Conservation (phyloP, 2,113 vertebrate species). For the Thamnophis sirtalis region DNA sequence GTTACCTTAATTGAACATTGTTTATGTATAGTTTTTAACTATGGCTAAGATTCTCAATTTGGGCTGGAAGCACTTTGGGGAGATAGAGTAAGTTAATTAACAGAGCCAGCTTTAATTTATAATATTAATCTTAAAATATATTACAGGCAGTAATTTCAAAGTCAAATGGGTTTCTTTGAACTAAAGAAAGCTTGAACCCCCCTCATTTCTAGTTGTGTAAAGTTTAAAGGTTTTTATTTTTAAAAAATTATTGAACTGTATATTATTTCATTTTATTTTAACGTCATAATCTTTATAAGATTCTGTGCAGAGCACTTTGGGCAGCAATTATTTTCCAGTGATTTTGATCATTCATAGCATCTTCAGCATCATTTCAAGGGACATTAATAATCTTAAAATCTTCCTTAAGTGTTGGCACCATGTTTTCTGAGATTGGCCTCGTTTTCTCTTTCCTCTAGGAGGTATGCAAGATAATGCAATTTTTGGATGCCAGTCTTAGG, state of each 20-base stretch:
- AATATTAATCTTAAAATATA: background rate
- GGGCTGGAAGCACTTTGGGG: background rate
- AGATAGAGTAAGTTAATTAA: background rate
- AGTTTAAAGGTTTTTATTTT: background rate
- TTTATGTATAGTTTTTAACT: background rate
- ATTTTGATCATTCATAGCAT: background rate
- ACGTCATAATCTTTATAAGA: background rate
- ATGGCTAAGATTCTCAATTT: background rate
- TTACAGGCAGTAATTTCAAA: background rate
- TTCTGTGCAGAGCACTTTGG: background rate
- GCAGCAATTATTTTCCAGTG: background rate
- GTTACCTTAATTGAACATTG: background rate
- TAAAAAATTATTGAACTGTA: background rate
- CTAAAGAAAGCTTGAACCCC: background rate
- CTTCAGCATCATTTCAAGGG: background rate
- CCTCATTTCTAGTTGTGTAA: background rate
- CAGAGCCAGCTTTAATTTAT: background rate
- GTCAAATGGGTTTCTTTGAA: background rate
- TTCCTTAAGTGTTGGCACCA: background rate
- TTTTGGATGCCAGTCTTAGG: background rate
- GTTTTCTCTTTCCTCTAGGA: background rate
- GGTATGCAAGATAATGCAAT: background rate
- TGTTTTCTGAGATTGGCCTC: background rate
- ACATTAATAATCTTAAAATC: background rate
- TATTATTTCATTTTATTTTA: background rate